Evolutionary conservation across 2,888 invertebrate genomes (phyloP), one percentile per base, ranked within the genome.

Genomic region (Dasysyrphus albostriatus): DNA sequence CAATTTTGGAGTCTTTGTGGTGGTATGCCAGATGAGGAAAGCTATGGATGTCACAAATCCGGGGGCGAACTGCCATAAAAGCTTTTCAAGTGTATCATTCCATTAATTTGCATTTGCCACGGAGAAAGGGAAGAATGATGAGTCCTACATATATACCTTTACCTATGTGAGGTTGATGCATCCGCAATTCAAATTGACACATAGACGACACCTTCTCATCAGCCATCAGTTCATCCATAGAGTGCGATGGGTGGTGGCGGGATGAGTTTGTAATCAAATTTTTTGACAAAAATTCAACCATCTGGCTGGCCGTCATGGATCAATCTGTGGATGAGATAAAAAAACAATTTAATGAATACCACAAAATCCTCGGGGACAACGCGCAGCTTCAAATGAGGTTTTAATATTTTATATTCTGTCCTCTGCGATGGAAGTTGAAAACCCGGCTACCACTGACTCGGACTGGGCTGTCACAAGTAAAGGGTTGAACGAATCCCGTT

Each of bases 61-160:
- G 58, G 63, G 42, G 65, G 54, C 65, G 59, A 67, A 29, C 69
- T 77, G 44, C 69, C 61, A 70, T 83, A 79, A 83, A 87, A 87
- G 87, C 83, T 87, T 87, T 79, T 83, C 75, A 79, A 87, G 75
- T 87, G 83, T 83, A 87, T 83, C 87, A 87, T 77, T 72, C 59
- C 65, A 65, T 79, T 83, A 70, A 87, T 87, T 87, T 87, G 87
- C 87, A 87, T 87, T 70, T 63, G 42, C 39, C 24, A 24, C 51
- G n/a, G 61, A 37, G 16, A n/a, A 16, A 9, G 29, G 24, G 19
- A 5, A 42, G 16, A n/a, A 58, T 16, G 34, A 16, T 16, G 54
- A 16, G 49, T 34, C 7, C 32, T 34, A 2, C n/a, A 32, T n/a
- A 5, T 29, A 12, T 49, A 12, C 44, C 12, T 39, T 12, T 12